phyloP scores from a whole-genome alignment of 2,113 vertebrate genomes.

The Xiphorhynchus elegans region DNA sequence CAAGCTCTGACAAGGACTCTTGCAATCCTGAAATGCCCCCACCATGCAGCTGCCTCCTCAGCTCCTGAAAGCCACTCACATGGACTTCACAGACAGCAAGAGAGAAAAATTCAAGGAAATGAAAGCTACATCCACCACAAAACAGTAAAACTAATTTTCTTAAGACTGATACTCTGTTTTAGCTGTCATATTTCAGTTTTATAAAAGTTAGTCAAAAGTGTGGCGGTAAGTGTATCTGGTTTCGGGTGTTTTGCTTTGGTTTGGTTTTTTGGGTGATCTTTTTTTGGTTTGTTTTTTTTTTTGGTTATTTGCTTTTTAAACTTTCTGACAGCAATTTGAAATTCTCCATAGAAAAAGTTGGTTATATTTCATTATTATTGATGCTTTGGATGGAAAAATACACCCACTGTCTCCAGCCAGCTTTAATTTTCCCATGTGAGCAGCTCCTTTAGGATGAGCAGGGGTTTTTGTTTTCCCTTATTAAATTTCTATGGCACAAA shows the following conservation, averaged over 20 bases:
- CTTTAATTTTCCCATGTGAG: background rate
- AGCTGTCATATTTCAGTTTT: background rate
- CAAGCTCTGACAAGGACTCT: background rate
- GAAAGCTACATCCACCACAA: background rate
- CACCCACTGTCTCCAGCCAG: background rate
- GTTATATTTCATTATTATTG: background rate
- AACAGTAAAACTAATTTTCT: background rate
- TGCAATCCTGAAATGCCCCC: background rate
- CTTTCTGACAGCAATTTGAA: background rate
- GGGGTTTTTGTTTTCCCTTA: background rate
- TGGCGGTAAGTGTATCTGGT: background rate
- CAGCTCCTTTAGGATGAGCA: background rate
- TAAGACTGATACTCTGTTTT: background rate
- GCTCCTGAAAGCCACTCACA: background rate
- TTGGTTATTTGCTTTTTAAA: background rate
- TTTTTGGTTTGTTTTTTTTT: background rate
- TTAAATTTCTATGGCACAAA: background rate
- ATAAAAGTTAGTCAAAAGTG: background rate
- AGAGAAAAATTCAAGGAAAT: background rate
- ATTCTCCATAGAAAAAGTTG: background rate
- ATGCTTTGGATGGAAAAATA: background rate
- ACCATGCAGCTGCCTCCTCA: background rate
- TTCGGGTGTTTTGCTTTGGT: background rate
- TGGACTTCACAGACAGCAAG: background rate
- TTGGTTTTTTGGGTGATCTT: background rate